phyloP scores from a whole-genome alignment of 2,113 vertebrate genomes.

The Rafetus swinhoei region DNA sequence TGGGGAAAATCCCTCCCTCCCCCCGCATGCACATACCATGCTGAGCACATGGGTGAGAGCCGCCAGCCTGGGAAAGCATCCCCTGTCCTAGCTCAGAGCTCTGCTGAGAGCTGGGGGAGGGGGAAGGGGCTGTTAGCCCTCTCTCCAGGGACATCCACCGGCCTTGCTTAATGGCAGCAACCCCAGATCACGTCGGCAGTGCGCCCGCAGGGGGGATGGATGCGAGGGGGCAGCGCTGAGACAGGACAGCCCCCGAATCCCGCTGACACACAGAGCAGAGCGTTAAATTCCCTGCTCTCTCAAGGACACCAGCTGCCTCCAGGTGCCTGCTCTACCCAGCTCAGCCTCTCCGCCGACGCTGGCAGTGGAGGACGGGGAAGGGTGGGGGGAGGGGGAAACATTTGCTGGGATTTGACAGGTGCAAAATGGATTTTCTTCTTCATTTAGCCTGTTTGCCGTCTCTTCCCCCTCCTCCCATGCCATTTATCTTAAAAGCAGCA shows the following conservation, averaged over 20 bases:
- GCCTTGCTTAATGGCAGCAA: background rate
- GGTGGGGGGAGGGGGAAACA: conserved; percentile 30
- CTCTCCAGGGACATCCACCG: fast-evolving
- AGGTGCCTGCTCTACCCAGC: background rate
- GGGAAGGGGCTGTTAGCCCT: background rate
- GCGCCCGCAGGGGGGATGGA: conserved; percentile 50
- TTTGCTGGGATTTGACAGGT: conserved; percentile 57
- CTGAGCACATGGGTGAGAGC: background rate
- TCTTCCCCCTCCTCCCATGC: conserved; percentile 1
- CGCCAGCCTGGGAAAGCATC: no score
- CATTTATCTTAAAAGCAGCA: conserved; percentile 57
- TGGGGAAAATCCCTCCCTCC: background rate
- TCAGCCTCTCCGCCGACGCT: background rate
- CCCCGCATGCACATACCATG: no score
- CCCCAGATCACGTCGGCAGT: background rate
- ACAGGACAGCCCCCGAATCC: background rate
- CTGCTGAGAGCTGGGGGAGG: background rate
- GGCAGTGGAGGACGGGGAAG: conserved; percentile 31
- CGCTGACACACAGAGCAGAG: conserved; percentile 25
- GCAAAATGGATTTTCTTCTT: conserved; percentile 70
- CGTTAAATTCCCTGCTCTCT: conserved; percentile 50
- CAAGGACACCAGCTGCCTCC: conserved; percentile 64
- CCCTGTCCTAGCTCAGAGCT: fast-evolving
- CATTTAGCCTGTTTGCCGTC: conserved; percentile 34
- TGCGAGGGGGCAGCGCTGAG: conserved; percentile 1